These are phyloP conservation scores for Sciurus vulgaris DNA, from an alignment of 2,797 vertebrate genomes.

Conservation along the genomic window DNA sequence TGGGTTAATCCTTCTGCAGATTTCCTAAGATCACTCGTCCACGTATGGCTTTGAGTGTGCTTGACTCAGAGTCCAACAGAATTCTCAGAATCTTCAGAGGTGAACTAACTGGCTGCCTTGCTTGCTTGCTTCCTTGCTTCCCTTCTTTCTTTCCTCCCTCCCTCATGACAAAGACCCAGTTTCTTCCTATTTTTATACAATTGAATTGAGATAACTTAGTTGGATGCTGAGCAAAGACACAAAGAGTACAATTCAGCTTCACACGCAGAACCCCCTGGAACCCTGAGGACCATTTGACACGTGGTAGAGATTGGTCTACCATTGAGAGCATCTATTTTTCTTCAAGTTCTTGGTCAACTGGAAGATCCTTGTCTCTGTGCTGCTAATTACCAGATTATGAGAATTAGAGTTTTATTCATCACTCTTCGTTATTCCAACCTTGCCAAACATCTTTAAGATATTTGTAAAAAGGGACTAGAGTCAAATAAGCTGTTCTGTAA, in stretches of 20 bases:
- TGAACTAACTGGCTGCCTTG: neutral
- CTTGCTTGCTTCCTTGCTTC: neutral
- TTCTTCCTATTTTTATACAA: constrained; percentile 2
- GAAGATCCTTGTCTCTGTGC: neutral
- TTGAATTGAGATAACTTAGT: neutral
- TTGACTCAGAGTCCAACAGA: neutral
- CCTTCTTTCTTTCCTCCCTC: neutral
- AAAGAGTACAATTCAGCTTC: neutral
- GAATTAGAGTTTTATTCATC: neutral
- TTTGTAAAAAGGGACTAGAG: neutral
- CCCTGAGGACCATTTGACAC: neutral
- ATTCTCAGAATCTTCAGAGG: neutral
- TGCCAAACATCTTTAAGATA: neutral
- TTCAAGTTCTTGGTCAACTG: neutral
- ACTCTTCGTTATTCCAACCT: neutral
- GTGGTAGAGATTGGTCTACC: neutral
- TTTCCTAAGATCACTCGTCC: neutral
- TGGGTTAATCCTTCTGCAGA: neutral
- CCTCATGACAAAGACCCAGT: neutral
- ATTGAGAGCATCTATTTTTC: neutral
- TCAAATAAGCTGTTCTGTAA: neutral
- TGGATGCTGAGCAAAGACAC: neutral
- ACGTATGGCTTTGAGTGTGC: neutral
- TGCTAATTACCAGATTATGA: neutral
- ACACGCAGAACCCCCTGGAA: neutral